Evolutionary conservation across 1,140 invertebrate species (phyloP).

Genomic region (Sinonovacula constricta): DNA sequence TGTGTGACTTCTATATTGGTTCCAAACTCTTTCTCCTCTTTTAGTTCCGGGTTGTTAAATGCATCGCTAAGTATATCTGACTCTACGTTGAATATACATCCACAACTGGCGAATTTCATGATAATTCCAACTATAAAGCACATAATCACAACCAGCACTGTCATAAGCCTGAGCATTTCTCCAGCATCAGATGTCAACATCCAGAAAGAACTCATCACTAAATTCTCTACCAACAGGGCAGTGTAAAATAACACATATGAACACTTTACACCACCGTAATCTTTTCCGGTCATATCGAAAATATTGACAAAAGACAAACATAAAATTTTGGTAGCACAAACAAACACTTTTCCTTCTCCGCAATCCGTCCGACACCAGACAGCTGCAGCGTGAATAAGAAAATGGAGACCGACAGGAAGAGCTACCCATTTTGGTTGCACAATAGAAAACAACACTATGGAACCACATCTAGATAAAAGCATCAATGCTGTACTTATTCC

Average conservation of each 20-base stretch:
- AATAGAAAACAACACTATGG: conserved; percentile 40
- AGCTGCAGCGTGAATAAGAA: conserved; percentile 22
- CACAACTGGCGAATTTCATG: conserved; percentile 42
- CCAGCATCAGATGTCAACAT: conserved; percentile 46
- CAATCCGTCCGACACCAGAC: too few species aligned
- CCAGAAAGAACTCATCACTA: conserved; percentile 43
- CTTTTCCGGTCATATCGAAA: conserved; percentile 32
- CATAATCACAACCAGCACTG: conserved; percentile 28
- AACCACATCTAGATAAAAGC: conserved; percentile 21
- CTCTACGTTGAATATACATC: conserved; percentile 37
- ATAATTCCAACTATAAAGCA: conserved; percentile 42
- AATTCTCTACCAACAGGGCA: conserved; percentile 41
- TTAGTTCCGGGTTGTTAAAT: conserved; percentile 41
- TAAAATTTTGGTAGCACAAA: too few species aligned
- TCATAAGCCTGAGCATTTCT: conserved; percentile 20
- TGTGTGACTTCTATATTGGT: too few species aligned
- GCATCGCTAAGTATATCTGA: conserved; percentile 48
- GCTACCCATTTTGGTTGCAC: conserved; percentile 31
- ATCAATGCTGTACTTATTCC: conserved; percentile 27
- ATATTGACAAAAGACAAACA: conserved; percentile 45
- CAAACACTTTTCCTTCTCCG: too few species aligned
- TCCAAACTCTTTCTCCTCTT: conserved; percentile 23
- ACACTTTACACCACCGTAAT: conserved; percentile 42
- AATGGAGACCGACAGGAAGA: conserved; percentile 38
- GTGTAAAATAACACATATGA: conserved; percentile 47